Conservation (phyloP, 2,888 invertebrate genomes). For the Athetis lepigone region DNA sequence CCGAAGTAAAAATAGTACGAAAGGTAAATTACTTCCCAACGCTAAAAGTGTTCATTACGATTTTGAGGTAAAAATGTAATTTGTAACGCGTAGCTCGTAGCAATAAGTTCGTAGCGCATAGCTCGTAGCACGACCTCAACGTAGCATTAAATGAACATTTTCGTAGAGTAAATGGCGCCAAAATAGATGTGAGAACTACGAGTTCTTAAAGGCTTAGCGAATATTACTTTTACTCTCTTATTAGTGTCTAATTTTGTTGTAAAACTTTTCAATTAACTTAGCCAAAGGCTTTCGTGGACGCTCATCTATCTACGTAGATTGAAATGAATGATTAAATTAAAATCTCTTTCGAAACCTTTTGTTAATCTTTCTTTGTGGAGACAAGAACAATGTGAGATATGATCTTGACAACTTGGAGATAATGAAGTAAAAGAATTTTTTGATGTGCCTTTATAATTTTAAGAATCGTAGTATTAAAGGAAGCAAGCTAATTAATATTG, state of each 20-base stretch:
- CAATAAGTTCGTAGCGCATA: too few relatives aligned
- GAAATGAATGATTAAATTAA: constrained; percentile 65
- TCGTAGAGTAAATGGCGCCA: constrained; percentile 25
- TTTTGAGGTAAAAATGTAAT: constrained; percentile 2
- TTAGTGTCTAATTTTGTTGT: constrained; percentile 55
- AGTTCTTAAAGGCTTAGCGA: constrained; percentile 54
- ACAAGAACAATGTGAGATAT: constrained; percentile 66
- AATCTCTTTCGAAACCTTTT: constrained; percentile 62
- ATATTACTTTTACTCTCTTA: constrained; percentile 51
- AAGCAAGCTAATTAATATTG: constrained; percentile 41
- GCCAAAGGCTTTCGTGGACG: constrained; percentile 60
- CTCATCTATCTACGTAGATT: constrained; percentile 62
- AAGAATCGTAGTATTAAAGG: constrained; percentile 38
- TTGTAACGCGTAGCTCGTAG: constrained; percentile 27
- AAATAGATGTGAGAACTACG: constrained; percentile 30
- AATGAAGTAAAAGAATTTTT: constrained; percentile 56
- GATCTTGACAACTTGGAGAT: constrained; percentile 63
- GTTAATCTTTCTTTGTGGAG: constrained; percentile 61
- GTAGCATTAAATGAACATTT: constrained; percentile 51
- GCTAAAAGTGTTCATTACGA: constrained; percentile 24
- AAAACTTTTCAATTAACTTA: constrained; percentile 67
- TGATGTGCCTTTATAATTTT: constrained; percentile 52
- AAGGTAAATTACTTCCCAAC: constrained; percentile 20
- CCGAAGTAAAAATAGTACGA: background rate
- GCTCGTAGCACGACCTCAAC: constrained; percentile 54